Evolutionary conservation across 2,888 invertebrate species (phyloP), one percentile per base, ranked within the genome.

Genomic region (Monochamus alternatus): DNA sequence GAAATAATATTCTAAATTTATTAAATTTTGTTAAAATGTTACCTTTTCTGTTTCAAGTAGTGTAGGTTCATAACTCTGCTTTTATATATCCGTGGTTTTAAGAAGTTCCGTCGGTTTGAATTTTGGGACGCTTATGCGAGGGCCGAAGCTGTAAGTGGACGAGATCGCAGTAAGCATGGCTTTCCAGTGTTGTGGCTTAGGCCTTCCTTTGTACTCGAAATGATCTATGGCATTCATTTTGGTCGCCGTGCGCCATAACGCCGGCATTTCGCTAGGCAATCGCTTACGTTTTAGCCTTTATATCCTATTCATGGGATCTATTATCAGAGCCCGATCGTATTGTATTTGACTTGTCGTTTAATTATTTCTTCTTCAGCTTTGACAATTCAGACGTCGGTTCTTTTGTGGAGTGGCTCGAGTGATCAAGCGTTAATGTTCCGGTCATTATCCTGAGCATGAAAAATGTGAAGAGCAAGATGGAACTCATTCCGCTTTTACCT

Each of bases 201-300:
- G 73, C 76, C 69, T 70, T 83, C 86, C 85, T 87, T 87, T 87
- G 86, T 87, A 83, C 84, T 83, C 81, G 82, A 85, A 86, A 87
- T 87, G 87, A 87, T 87, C 82, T 87, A 87, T 87, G 79, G 86
- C 84, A 81, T 87, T 87, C 87, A 87, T 87, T 87, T 87, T 78
- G 81, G 79, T 83, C 81, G 70, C 74, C 82, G 82, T 81, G 60
- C 77, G 73, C 75, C 62, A 74, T 74, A 75, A 69, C 73, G 76
- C 72, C 69, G 73, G 59, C 66, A 75, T 73, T 75, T 74, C 74
- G 68, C 78, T 77, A 78, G 80, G 81, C 83, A 83, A 84, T 84
- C 83, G 83, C 81, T 82, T 83, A 82, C 14, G n/a, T 55, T 47
- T 47, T n/a, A 77, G 76, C 73, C 75, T 81, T 79, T 77, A 75